phyloP scores from a whole-genome alignment of 2,113 vertebrate species.

The Oryzias javanicus region DNA sequence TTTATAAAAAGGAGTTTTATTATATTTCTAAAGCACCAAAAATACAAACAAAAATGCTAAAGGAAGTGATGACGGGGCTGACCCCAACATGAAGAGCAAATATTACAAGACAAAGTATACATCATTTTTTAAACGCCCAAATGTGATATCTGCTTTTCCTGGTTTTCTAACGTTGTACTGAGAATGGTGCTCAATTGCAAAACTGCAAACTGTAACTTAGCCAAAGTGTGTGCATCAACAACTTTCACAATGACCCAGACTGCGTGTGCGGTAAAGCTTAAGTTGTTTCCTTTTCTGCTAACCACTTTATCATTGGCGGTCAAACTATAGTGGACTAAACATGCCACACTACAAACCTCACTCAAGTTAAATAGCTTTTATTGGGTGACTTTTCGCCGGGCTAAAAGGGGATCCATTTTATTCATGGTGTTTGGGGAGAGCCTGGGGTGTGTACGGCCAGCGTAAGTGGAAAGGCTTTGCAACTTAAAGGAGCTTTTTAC shows the following conservation, averaged over 20 bases:
- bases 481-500: slow-evolving; percentile 87
- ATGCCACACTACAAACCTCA: slow-evolving; percentile 45
- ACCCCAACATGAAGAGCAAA: not conserved
- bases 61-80: too few relatives aligned
- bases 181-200: not conserved
- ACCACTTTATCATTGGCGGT: slow-evolving; percentile 57
- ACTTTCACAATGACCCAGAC: slow-evolving; percentile 32
- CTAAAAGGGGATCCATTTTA: slow-evolving; percentile 90
- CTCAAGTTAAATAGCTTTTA: slow-evolving; percentile 70
- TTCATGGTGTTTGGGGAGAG: slow-evolving; percentile 83
- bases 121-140: not conserved
- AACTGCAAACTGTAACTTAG: slow-evolving; percentile 20
- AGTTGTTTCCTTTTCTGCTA: slow-evolving; percentile 47
- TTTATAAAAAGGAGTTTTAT: too few relatives aligned
- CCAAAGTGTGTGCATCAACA: slow-evolving; percentile 22
- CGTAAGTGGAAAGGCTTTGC: slow-evolving; percentile 90
- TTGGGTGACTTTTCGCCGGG: slow-evolving; percentile 79
- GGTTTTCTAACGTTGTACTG: slow-evolving; percentile 2
- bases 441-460: slow-evolving; percentile 81
- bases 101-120: not conserved
- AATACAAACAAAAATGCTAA: too few relatives aligned
- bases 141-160: slow-evolving; percentile 8
- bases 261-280: slow-evolving; percentile 41
- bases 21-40: too few relatives aligned
- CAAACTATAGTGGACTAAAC: slow-evolving; percentile 51